Conservation (phyloP, 2,113 vertebrate genomes). For the Gallinago undulata region DNA sequence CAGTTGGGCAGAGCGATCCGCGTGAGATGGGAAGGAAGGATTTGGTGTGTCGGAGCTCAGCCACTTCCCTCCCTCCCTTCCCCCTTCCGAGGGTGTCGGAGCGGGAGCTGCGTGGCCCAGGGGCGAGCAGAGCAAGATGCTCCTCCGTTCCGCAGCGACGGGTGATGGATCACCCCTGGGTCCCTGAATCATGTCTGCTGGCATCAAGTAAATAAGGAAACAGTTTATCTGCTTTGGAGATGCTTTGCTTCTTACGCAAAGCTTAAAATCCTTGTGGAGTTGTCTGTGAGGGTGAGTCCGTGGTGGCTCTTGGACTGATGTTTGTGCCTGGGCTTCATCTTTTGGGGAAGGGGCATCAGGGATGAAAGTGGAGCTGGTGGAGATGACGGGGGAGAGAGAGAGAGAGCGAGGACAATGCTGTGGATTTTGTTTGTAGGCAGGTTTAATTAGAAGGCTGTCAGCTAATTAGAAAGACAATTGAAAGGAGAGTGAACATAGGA, state of each 20-base stretch:
- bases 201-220: neutral
- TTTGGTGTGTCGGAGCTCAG: neutral
- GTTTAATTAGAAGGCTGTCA: neutral
- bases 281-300: neutral
- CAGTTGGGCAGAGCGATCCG: neutral
- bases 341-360: neutral
- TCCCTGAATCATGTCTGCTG: neutral
- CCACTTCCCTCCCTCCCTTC: neutral
- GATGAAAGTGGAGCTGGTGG: neutral
- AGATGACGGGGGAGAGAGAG: too few relatives aligned
- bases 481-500: neutral
- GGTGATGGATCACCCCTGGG: neutral
- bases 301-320: neutral
- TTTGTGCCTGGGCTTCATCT: neutral
- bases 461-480: neutral
- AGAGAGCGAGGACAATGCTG: neutral
- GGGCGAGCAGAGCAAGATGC: neutral
- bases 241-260: neutral
- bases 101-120: neutral
- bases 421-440: neutral
- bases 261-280: fast-evolving
- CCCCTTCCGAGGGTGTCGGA: too few relatives aligned
- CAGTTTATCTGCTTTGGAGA: neutral
- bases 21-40: neutral
- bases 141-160: fast-evolving